A percentile compares a stretch with the other conserved stretches of the same genome.
These are phyloP conservation scores for Megathymus violae DNA, from an alignment of 1,140 invertebrate genomes.

Conservation along the genomic window DNA sequence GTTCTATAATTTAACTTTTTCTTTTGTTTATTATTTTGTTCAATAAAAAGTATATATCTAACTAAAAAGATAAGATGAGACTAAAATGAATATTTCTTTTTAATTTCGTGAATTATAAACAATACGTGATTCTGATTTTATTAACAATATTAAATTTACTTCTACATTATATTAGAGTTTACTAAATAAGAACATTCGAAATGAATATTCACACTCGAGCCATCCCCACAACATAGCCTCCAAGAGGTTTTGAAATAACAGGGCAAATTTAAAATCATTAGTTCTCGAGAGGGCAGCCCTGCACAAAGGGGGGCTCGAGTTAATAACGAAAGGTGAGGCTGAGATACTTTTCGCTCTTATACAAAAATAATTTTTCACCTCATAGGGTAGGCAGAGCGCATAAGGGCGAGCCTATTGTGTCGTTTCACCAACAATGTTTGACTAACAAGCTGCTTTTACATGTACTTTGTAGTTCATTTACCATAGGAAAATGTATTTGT, in stretches of 20 bases:
- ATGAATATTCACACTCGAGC: constrained; percentile 42
- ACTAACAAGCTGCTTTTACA: constrained; percentile 49
- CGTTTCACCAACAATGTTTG: constrained; percentile 51
- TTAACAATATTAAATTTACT: too few species aligned
- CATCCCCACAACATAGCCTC: constrained; percentile 40
- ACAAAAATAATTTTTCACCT: constrained; percentile 72
- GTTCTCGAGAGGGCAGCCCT: constrained; percentile 60
- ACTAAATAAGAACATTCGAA: neutral
- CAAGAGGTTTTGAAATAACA: constrained; percentile 60
- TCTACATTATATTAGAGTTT: too few species aligned
- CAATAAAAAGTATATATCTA: too few species aligned
- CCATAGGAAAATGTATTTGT: neutral
- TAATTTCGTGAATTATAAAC: too few species aligned
- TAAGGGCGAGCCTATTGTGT: constrained; percentile 52
- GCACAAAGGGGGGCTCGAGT: constrained; percentile 76
- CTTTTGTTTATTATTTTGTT: too few species aligned
- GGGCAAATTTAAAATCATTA: constrained; percentile 76
- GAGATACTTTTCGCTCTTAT: constrained; percentile 69
- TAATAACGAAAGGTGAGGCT: constrained; percentile 77
- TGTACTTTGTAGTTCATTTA: constrained; percentile 10
- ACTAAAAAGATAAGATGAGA: too few species aligned
- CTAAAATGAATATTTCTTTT: too few species aligned
- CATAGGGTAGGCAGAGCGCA: constrained; percentile 38
- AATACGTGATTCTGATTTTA: too few species aligned
- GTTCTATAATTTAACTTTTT: too few species aligned